A percentile compares a stretch with the other conserved stretches of the same genome.
These are phyloP conservation scores for Variabilichromis moorii DNA, from an alignment of 2,113 vertebrate species.

Conservation along the genomic window DNA sequence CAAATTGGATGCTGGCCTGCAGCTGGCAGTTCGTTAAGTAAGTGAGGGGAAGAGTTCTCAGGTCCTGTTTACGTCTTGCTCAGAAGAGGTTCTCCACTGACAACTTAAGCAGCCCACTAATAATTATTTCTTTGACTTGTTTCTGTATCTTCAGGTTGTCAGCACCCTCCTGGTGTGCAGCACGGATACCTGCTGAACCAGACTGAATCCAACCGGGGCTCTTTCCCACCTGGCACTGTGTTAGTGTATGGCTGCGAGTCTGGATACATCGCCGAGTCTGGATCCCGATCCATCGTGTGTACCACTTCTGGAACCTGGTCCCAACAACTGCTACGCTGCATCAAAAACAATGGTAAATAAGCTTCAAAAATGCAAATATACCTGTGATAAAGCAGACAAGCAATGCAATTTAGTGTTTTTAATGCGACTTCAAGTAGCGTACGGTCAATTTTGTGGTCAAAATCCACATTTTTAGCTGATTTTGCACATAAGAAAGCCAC, in stretches of 20 bases:
- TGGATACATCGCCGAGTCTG: slow-evolving; percentile 62
- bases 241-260: slow-evolving; percentile 68
- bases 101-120: background rate
- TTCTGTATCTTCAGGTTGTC: slow-evolving; percentile 55
- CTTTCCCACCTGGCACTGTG: slow-evolving; percentile 62
- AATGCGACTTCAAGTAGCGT: background rate
- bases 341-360: slow-evolving; percentile 57
- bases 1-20: background rate
- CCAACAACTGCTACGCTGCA: slow-evolving; percentile 54
- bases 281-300: slow-evolving; percentile 61
- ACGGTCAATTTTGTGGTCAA: background rate
- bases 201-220: slow-evolving; percentile 71
- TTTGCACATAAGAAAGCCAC: background rate
- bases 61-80: background rate
- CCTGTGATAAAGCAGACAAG: background rate
- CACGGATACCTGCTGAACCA: slow-evolving; percentile 66
- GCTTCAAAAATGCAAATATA: background rate
- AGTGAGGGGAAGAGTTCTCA: background rate
- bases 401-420: background rate
- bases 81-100: background rate
- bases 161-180: slow-evolving; percentile 52
- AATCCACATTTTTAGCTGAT: background rate
- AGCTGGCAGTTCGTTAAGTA: background rate
- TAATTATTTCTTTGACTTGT: background rate
- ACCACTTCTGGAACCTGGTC: slow-evolving; percentile 64